These are phyloP conservation scores for Lepidurus apus DNA, from an alignment of 1,140 invertebrate genomes.

Conservation along the genomic window DNA sequence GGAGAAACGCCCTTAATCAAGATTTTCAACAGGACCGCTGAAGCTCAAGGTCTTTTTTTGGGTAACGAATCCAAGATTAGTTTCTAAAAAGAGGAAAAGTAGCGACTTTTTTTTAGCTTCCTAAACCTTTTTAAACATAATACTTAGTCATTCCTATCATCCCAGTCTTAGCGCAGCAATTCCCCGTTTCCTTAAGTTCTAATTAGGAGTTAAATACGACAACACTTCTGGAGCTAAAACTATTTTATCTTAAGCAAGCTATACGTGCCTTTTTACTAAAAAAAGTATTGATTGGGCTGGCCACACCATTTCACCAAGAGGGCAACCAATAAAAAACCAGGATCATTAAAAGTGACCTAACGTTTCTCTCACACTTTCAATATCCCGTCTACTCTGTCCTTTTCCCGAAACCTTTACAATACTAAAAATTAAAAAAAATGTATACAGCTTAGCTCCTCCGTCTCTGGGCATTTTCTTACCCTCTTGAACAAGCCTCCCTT, in stretches of 20 bases:
- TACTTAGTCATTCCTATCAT: no score
- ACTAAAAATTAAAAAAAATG: neutral
- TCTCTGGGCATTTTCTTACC: neutral
- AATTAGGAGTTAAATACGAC: no score
- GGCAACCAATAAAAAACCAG: neutral
- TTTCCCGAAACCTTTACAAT: neutral
- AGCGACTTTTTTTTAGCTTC: no score
- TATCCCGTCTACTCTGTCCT: neutral
- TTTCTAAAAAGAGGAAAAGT: no score
- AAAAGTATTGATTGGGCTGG: slow-evolving; percentile 2
- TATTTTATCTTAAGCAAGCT: neutral
- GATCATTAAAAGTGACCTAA: neutral
- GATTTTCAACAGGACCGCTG: no score
- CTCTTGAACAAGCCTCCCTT: neutral
- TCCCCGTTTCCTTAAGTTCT: no score
- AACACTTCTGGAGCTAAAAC: neutral
- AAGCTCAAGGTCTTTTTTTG: no score
- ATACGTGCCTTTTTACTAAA: slow-evolving; percentile 1
- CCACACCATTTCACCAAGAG: neutral
- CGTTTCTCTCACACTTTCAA: neutral
- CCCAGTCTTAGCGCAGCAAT: no score
- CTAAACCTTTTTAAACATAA: no score
- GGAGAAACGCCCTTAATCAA: no score
- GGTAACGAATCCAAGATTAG: no score
- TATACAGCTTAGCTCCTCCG: neutral